phyloP scores from a whole-genome alignment of 53 echinoderm and acorn worm genomes.

The Astropecten irregularis region DNA sequence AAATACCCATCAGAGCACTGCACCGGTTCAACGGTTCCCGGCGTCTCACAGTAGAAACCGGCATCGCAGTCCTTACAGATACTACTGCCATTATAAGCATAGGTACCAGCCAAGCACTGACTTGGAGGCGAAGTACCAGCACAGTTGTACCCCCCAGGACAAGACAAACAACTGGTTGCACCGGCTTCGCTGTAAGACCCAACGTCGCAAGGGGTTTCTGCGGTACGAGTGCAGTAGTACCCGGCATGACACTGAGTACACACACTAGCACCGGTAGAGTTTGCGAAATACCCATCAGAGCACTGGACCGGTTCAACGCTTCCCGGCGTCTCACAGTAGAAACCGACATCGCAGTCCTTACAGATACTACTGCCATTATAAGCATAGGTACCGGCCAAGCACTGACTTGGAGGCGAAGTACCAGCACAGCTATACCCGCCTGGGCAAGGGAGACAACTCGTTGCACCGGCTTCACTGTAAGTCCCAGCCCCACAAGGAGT shows the following conservation, averaged over 20 bases:
- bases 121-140: conserved; percentile 59
- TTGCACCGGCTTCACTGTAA: conserved; percentile 76
- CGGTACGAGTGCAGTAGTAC: conserved; percentile 70
- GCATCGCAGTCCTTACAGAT: conserved; percentile 61
- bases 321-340: conserved; percentile 72
- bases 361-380: conserved; percentile 78
- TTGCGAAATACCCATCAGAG: conserved; percentile 70
- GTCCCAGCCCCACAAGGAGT: conserved; percentile 73
- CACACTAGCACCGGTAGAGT: conserved; percentile 39
- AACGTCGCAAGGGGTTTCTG: conserved; percentile 59
- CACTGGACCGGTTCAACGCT: conserved; percentile 76
- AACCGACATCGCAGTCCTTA: conserved; percentile 67
- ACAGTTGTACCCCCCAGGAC: conserved; percentile 86
- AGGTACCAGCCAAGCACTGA: conserved; percentile 70
- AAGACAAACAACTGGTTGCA: conserved; percentile 69
- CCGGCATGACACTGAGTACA: conserved; percentile 73
- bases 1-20: conserved; percentile 74
- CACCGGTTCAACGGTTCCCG: conserved; percentile 62
- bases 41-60: conserved; percentile 78
- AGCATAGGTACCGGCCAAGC: conserved; percentile 73
- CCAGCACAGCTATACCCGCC: conserved; percentile 77
- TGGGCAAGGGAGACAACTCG: conserved; percentile 76
- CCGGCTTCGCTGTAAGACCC: conserved; percentile 78
- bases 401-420: conserved; percentile 16
- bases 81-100: conserved; percentile 83